A percentile compares a stretch with the other conserved stretches of the same genome.
phyloP scores from a whole-genome alignment of 2,888 invertebrate genomes.

The Silvanus unidentatus region DNA sequence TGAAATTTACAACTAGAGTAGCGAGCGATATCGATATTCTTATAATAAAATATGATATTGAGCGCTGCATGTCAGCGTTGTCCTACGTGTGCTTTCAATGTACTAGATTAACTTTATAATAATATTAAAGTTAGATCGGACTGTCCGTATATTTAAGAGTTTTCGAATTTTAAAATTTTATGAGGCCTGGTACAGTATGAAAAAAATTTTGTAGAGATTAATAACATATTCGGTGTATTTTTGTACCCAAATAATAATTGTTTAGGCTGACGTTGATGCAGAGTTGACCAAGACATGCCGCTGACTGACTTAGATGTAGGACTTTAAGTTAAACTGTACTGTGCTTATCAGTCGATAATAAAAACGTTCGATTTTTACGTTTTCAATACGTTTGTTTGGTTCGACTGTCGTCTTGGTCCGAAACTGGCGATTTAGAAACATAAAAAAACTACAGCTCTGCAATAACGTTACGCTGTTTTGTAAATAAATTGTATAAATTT shows the following conservation, averaged over 20 bases:
- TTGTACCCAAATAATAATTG: conserved; percentile 47
- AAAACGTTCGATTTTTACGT: conserved; percentile 25
- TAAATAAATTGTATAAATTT: conserved; percentile 46
- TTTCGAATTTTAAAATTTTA: conserved; percentile 49
- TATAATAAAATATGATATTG: conserved; percentile 40
- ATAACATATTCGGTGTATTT: conserved; percentile 49
- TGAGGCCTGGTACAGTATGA: conserved; percentile 48
- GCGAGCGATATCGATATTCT: conserved; percentile 46
- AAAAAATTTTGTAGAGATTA: conserved; percentile 38
- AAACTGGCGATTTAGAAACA: too few species aligned
- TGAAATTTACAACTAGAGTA: conserved; percentile 40
- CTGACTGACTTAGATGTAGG: conserved; percentile 46
- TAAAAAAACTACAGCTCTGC: conserved; percentile 25
- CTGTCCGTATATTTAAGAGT: conserved; percentile 48
- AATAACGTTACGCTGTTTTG: conserved; percentile 33
- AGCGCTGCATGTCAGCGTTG: conserved; percentile 30
- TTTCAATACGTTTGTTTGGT: conserved; percentile 30
- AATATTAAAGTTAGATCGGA: conserved; percentile 46
- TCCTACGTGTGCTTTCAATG: conserved; percentile 47
- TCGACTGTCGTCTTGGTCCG: conserved; percentile 30
- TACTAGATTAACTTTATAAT: conserved; percentile 41
- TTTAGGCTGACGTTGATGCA: conserved; percentile 37
- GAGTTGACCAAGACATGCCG: conserved; percentile 34
- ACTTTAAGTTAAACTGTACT: conserved; percentile 28
- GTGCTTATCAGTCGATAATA: conserved; percentile 34